These are phyloP conservation scores for Pentamera pediparva DNA, from an alignment of 53 echinoderm and acorn worm species.

Conservation along the genomic window DNA sequence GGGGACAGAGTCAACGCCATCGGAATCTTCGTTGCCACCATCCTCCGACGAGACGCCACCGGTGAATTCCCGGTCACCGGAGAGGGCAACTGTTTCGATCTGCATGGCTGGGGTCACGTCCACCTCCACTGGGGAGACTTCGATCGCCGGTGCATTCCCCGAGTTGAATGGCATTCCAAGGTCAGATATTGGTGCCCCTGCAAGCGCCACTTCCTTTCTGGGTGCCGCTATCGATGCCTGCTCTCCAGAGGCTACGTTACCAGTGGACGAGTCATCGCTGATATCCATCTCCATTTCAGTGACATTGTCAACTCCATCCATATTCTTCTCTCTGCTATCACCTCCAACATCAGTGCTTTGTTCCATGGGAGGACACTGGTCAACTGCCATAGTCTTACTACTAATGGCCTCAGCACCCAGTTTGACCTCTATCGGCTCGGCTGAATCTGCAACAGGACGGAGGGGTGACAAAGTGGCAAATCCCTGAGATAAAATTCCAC, in stretches of 20 bases:
- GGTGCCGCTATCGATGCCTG: background rate
- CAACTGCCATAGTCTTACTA: too few species aligned
- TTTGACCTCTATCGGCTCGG: too few species aligned
- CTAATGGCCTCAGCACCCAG: too few species aligned
- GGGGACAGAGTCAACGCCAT: too few species aligned
- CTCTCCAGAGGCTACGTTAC: too few species aligned
- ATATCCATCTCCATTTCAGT: constrained; percentile 38
- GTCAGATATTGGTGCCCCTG: background rate
- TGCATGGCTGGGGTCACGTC: background rate
- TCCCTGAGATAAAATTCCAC: too few species aligned
- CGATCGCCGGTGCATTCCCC: background rate
- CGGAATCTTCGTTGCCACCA: background rate
- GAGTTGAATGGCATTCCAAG: too few species aligned
- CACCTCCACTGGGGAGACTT: background rate
- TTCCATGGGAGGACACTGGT: too few species aligned
- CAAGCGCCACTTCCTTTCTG: background rate
- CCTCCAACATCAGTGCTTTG: too few species aligned
- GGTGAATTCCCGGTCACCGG: background rate
- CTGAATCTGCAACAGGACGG: too few species aligned
- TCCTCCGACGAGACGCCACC: background rate
- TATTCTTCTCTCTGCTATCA: background rate
- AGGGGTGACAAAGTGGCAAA: too few species aligned
- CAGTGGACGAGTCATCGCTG: too few species aligned
- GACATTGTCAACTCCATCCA: constrained; percentile 8
- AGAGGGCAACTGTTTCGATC: background rate